Base-by-base conservation (phyloP, 2,797 vertebrate species). In the Nannoperca australis region DNA sequence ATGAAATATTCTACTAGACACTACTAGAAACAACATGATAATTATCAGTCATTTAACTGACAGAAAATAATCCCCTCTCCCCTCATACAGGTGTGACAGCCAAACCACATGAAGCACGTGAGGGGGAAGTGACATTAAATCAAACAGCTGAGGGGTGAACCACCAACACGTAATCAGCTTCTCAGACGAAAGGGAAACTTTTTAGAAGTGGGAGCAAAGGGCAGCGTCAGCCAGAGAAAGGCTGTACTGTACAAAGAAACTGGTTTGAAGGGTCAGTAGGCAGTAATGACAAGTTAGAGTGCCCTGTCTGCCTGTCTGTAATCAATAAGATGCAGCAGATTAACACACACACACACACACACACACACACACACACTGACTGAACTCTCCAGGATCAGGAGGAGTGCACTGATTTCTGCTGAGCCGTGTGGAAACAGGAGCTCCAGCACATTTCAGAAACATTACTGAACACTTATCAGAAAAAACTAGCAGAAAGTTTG, bases 391-490 rank as follows among this genome's bases (percentile, higher is more conserved):
- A 42, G 62, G 71, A 80, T 34, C 38, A 11, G 18, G 64, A 62
- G 50, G 0, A 42, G 47, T 55, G 56, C 45, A 24, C 27, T 2
- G 61, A 55, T 79, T 88, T 81, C 75, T 87, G 85, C 87, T 87
- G 89, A 88, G 81, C 81, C 42, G 0, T 32, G 74, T 74, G 80
- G 80, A 88, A 83, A 83, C 67, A 51, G 4, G 32, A 83, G 71
- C 45, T 45, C 5, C 45, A 5, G 45, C 2, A 24, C 47, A 24
- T 73, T 56, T 47, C 54, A 62, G 20, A 5, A 59, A 59, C 34
- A 70, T 73, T 45, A 55, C 18, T 34, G 73, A 11, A 22, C 38
- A 61, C 7, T 27, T 2, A 70, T 13, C 36, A 47, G 0, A 73
- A 69, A 66, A 38, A 74, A 68, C 44, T 15, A 49, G 3, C 40